Percentiles rank a stretch among this genome's conserved stretches.
phyloP scores from a whole-genome alignment of 64 coral and sea anemone genomes.

The Stylophora pistillata region DNA sequence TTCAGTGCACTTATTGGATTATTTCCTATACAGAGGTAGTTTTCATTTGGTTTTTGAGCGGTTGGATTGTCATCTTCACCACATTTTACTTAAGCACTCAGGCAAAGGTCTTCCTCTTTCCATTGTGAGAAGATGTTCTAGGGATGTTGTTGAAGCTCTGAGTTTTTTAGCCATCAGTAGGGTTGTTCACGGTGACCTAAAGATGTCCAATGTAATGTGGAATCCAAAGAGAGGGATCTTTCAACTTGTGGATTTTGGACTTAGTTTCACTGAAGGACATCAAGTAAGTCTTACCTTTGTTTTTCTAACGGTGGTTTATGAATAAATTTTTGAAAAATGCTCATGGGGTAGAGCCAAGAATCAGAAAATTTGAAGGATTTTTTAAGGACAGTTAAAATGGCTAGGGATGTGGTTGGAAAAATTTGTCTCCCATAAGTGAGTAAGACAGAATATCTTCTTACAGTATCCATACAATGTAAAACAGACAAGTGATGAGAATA shows the following conservation, averaged over 20 bases:
- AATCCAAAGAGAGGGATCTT: slow-evolving; percentile 64
- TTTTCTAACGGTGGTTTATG: too few species aligned
- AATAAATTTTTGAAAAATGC: not conserved
- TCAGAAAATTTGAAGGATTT: too few species aligned
- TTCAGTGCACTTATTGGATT: slow-evolving; percentile 34
- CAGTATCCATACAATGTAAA: too few species aligned
- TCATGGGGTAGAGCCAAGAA: too few species aligned
- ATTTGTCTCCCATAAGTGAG: too few species aligned
- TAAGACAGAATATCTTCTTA: too few species aligned
- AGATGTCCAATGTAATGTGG: slow-evolving; percentile 90
- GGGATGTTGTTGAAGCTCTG: slow-evolving; percentile 62
- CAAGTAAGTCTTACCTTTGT: slow-evolving; percentile 9
- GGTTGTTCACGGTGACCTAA: slow-evolving; percentile 92
- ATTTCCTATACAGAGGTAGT: slow-evolving; percentile 32
- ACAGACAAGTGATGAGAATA: too few species aligned
- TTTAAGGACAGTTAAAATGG: too few species aligned
- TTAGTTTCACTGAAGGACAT: slow-evolving; percentile 69
- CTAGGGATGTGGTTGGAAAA: too few species aligned
- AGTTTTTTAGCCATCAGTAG: slow-evolving; percentile 36
- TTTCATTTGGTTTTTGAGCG: slow-evolving; percentile 31
- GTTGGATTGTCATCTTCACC: slow-evolving; percentile 53
- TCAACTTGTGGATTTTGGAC: slow-evolving; percentile 84
- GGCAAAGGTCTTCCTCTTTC: slow-evolving; percentile 71
- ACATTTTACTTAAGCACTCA: slow-evolving; percentile 55
- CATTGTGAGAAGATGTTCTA: slow-evolving; percentile 67